Evolutionary conservation across 2,113 vertebrate species (phyloP).

Genomic region (Alaudala cheleensis): DNA sequence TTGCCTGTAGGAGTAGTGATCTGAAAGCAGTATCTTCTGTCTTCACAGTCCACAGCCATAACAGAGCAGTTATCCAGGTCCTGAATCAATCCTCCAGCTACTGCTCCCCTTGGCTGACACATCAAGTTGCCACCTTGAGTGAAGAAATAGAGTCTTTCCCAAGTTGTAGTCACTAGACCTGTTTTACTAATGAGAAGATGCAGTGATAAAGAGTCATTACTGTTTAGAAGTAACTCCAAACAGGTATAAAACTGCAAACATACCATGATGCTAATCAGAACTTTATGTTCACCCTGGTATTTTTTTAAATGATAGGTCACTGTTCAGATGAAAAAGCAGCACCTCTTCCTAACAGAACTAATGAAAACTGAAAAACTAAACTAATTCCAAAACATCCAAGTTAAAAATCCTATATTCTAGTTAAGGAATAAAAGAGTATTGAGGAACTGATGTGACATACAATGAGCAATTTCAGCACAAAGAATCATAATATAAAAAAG

Average conservation of each 20-base stretch:
- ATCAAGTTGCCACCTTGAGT: conserved; percentile 98
- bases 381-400: neutral
- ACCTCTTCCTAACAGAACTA: neutral
- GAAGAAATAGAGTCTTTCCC: conserved; percentile 98
- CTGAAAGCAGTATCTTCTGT: conserved; percentile 97
- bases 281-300: neutral
- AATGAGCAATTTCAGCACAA: neutral
- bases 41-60: conserved; percentile 97
- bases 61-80: conserved; percentile 99
- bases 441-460: neutral
- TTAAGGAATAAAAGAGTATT: neutral
- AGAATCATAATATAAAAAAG: neutral
- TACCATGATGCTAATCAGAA: neutral
- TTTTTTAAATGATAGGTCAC: neutral
- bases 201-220: neutral
- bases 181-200: conserved; percentile 84
- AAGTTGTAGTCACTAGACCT: conserved; percentile 94
- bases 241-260: neutral
- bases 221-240: neutral
- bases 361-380: neutral
- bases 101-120: conserved; percentile 95
- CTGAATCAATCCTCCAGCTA: conserved; percentile 94
- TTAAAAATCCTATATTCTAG: neutral
- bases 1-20: conserved; percentile 94
- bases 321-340: conserved; percentile 8